Evolutionary conservation across 2,113 vertebrate species (phyloP), one percentile per base, ranked within the genome.

Genomic region (Ammodramus savannarum): DNA sequence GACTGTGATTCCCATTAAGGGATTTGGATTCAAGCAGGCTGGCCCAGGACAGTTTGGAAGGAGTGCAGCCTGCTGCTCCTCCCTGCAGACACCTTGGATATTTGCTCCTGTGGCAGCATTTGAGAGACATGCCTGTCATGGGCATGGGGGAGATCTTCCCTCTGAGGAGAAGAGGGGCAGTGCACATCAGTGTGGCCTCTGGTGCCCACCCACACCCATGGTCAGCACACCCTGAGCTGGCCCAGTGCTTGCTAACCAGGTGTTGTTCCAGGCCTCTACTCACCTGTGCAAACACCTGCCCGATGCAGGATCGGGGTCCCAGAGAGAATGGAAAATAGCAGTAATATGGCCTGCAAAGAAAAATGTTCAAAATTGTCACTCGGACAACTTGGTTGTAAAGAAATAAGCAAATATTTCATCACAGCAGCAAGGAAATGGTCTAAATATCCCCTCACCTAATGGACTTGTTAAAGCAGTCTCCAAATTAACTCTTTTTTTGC

Each of bases 281-380:
- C 94, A 99, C 99, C 98, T 99, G 98, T 89, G 99, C 97, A 97
- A 99, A 99, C 72, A 96, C 97, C 96, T 99, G 97, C 41, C 99
- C 99, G 0, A 99, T 98, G 87, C 99, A 99, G 46, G 98, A 98
- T 11, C 99, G 98, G 52, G 98, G 98, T 9, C 99, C 99, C 73
- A 99, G 95, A 12, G 98, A 97, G 95, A 99, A 99, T 12, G 99
- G 99, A 87, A 98, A 99, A 76, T 98, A 98, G 78, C 96, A 98
- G 85, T 97, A 98, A 58, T 97, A 91, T 0, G 98, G 98, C 93
- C 98, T 98, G 88, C 23, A 26, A 92, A 95, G 36, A 78, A 61
- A 22, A 77, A 59, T 0, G 11, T 13, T 67, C 55, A 38, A 14
- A 95, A 36, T 1, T 31, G 36, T 93, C 38, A 78, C 10, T 77